phyloP scores from a whole-genome alignment of 1,140 invertebrate species.

The Meloidogyne floridensis region DNA sequence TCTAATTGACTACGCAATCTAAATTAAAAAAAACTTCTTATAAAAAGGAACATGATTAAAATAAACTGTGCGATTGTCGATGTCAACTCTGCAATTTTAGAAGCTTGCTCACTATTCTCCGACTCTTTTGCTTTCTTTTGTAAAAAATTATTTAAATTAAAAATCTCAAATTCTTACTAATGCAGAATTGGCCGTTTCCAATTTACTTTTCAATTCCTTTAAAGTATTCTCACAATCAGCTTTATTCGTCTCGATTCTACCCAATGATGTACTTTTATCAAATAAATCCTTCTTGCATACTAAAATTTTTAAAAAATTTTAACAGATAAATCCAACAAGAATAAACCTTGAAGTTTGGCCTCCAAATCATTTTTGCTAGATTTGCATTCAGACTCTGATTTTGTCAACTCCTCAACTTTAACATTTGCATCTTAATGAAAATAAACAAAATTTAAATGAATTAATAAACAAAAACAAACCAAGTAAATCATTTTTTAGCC shows the following conservation, averaged over 20 bases:
- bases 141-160: neutral
- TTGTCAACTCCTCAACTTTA: conserved; percentile 6
- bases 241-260: neutral
- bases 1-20: conserved; percentile 12
- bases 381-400: neutral
- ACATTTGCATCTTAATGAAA: conserved; percentile 15
- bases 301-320: neutral
- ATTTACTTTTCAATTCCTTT: neutral
- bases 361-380: conserved; percentile 5
- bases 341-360: neutral
- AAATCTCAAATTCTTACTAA: neutral
- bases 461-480: neutral
- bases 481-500: conserved; percentile 16
- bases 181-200: neutral
- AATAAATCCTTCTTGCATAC: conserved; percentile 5
- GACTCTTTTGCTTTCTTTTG: neutral
- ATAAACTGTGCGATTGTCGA: neutral
- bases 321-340: neutral
- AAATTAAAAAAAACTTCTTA: neutral
- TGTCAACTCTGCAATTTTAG: neutral
- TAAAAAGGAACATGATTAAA: neutral
- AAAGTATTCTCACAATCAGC: neutral
- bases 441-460: neutral
- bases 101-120: neutral
- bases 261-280: conserved; percentile 10